Evolutionary conservation across 53 echinoderm and acorn worm genomes (phyloP).

Genomic region (Echinometra lucunter): DNA sequence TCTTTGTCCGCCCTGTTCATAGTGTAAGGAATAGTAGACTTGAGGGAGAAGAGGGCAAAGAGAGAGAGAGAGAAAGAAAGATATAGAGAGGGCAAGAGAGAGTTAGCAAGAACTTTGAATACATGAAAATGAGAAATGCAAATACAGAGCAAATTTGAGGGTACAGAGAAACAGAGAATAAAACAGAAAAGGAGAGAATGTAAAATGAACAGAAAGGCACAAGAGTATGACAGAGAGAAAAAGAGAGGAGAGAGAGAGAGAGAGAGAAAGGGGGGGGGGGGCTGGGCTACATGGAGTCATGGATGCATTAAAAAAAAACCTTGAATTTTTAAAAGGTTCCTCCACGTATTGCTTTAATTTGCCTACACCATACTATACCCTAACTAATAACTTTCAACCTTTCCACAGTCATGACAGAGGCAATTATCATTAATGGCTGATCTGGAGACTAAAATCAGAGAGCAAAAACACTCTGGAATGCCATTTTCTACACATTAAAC

Average conservation of each 20-base stretch:
- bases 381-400: neutral
- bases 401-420: neutral
- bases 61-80: neutral
- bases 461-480: neutral
- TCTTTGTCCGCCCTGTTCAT: too few relatives aligned
- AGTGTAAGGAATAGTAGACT: neutral
- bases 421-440: neutral
- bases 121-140: too few relatives aligned
- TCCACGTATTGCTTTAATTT: neutral
- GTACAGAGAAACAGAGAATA: neutral
- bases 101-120: too few relatives aligned
- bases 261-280: neutral
- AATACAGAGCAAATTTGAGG: too few relatives aligned
- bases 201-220: neutral
- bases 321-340: neutral
- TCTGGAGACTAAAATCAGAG: neutral
- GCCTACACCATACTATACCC: neutral
- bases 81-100: neutral
- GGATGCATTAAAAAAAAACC: neutral
- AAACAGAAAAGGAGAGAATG: neutral
- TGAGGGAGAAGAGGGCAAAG: neutral
- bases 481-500: conserved; percentile 45
- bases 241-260: neutral
- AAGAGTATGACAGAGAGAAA: neutral
- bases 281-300: neutral